phyloP scores from a whole-genome alignment of 1,140 invertebrate species.

The Gryllus bimaculatus region DNA sequence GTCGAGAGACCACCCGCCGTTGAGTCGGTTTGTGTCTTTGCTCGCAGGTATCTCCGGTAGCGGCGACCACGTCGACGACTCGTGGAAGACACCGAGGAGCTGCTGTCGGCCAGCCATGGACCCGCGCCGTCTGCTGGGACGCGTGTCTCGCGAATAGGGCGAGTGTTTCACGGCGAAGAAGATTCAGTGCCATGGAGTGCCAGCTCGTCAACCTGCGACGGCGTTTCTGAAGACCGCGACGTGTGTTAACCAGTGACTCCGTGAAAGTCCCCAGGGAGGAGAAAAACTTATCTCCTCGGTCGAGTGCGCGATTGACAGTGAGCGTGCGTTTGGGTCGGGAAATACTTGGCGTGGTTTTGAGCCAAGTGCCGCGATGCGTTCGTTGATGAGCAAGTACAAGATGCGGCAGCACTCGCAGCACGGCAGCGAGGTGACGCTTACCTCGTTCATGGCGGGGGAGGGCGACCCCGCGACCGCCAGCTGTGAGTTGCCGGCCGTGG shows the following conservation, averaged over 20 bases:
- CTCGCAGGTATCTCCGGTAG: not conserved
- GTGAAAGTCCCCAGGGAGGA: not conserved
- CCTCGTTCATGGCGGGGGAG: not conserved
- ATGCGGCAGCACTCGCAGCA: not conserved
- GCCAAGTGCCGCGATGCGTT: not conserved
- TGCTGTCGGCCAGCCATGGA: not conserved
- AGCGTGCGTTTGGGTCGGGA: not conserved
- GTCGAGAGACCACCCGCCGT: too few species aligned
- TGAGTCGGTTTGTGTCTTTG: not conserved
- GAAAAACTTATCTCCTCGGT: not conserved
- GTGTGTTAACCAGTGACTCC: not conserved
- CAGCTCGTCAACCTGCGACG: not conserved
- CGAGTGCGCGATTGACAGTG: not conserved
- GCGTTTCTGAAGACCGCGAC: not conserved
- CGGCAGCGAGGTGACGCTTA: not conserved
- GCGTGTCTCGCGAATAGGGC: not conserved
- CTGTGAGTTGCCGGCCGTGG: not conserved
- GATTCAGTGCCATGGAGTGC: not conserved
- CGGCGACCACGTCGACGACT: too few species aligned
- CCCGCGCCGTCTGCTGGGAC: not conserved
- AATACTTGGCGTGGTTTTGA: too few species aligned
- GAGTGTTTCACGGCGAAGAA: not conserved
- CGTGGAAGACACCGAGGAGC: not conserved
- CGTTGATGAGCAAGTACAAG: constrained; percentile 3
- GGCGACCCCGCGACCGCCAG: not conserved